Evolutionary conservation across 2,797 vertebrate species (phyloP), one percentile per base, ranked within the genome.

Genomic region (Rousettus madagascariensis): DNA sequence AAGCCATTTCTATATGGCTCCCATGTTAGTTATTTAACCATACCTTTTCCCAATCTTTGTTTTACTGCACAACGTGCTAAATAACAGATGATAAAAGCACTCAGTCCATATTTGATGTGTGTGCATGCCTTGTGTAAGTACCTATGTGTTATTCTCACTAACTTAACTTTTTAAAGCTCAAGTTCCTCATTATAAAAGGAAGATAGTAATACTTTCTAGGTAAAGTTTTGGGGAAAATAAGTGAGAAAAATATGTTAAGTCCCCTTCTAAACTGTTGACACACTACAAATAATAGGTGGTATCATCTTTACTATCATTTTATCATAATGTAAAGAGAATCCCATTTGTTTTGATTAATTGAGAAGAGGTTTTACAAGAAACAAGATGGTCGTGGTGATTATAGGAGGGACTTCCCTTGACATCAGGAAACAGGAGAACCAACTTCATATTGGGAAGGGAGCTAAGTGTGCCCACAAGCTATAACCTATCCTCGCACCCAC

Each of bases 301-400:
- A 2, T 38, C 6, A 0, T 69, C 36, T 63, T 75, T 59, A 26
- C 33, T 22, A 12, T 74, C 24, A 5, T 59, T 38, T 33, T 61
- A 15, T 86, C 71, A 17, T 66, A 16, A 5, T 49, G 36, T 77
- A 38, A 38, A 4, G 8, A 15, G 9, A 8, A 30, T 41, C 22
- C 6, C 19, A 38, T 75, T 53, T 57, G 4, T 75, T 72, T 83
- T 51, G 19, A 6, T 46, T 74, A 17, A 77, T 49, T 33, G 26
- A 88, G 82, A 85, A 84, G 46, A 92, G 11, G 4, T 43, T 43
- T 82, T 94, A 1, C 51, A 55, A n/a, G 33, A 46, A 96, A 74
- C 7, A 38, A 17, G 59, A 8, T 24, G 33, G 49, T 41, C 5
- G 5, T 71, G 51, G 61, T 72, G 49, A 12, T 6, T 1, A 6